phyloP scores from a whole-genome alignment of 2,888 invertebrate genomes.

The Spialia ferax region DNA sequence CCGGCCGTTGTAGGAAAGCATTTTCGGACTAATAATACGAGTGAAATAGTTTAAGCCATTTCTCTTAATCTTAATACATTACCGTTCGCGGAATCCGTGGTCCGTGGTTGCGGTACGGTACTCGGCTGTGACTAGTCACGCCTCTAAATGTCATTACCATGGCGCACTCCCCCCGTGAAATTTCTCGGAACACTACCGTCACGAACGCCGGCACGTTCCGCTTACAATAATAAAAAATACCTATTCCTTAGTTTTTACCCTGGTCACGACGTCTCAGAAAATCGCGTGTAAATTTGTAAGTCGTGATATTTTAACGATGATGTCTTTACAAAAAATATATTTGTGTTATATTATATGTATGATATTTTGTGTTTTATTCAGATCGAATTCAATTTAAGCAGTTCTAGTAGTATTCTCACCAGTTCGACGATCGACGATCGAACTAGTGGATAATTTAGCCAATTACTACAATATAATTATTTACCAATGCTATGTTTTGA shows the following conservation, averaged over 20 bases:
- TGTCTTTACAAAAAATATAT: neutral
- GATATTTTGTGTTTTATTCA: neutral
- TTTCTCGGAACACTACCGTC: slow-evolving; percentile 44
- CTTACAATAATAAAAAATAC: slow-evolving; percentile 14
- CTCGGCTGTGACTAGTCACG: slow-evolving; percentile 57
- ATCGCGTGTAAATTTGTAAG: slow-evolving; percentile 10
- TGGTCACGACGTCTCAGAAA: slow-evolving; percentile 24
- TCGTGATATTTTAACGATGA: neutral
- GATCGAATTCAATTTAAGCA: neutral
- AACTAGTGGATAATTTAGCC: too few species aligned
- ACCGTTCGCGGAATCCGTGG: slow-evolving; percentile 49
- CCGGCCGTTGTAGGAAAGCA: neutral
- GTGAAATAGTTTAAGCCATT: slow-evolving; percentile 35
- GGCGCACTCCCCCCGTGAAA: slow-evolving; percentile 53
- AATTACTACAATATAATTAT: too few species aligned
- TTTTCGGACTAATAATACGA: slow-evolving; percentile 20
- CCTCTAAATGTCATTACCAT: slow-evolving; percentile 66
- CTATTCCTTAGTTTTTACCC: slow-evolving; percentile 4
- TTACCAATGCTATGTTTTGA: too few species aligned
- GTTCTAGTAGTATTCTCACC: too few species aligned
- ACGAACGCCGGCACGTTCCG: slow-evolving; percentile 28
- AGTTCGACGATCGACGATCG: too few species aligned
- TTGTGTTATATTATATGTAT: neutral
- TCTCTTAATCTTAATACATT: slow-evolving; percentile 44
- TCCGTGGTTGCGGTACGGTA: slow-evolving; percentile 57